Percentiles rank a stretch among this genome's conserved stretches.
Conservation (phyloP, 2,888 invertebrate genomes). For the Orthonevra nobilis region DNA sequence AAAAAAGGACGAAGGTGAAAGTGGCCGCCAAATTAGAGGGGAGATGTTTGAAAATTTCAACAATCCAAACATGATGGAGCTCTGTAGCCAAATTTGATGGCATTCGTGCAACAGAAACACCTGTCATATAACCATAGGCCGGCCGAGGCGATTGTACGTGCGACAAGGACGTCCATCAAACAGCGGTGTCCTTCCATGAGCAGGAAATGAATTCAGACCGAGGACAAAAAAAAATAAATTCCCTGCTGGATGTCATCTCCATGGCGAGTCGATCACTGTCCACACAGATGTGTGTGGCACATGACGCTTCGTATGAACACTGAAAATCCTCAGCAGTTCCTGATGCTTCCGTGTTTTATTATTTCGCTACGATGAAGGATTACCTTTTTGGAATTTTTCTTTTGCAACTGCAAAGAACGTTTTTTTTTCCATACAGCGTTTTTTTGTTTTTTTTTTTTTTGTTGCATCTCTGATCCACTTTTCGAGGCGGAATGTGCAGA, state of each 20-base stretch:
- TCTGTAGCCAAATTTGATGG: too few relatives aligned
- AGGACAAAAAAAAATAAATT: too few relatives aligned
- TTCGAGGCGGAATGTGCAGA: conserved; percentile 11
- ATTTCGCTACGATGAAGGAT: conserved; percentile 3
- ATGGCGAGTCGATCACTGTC: neutral
- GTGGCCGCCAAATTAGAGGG: too few relatives aligned
- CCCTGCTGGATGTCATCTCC: too few relatives aligned
- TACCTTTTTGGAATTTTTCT: conserved; percentile 1
- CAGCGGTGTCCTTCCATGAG: neutral
- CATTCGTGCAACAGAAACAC: too few relatives aligned
- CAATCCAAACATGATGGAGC: too few relatives aligned
- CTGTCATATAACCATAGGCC: too few relatives aligned
- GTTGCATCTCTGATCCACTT: neutral
- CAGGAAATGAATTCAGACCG: neutral
- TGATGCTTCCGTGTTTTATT: too few relatives aligned
- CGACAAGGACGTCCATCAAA: too few relatives aligned
- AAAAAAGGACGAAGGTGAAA: conserved; percentile 30
- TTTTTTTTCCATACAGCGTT: too few relatives aligned
- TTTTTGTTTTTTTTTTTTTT: neutral
- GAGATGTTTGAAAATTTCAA: too few relatives aligned
- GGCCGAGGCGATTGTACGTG: too few relatives aligned
- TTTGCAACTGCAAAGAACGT: neutral
- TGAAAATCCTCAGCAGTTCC: neutral
- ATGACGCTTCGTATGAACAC: neutral
- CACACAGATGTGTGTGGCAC: neutral